Conservation (phyloP, 2,888 invertebrate species). For the Lochmaea capreae region DNA sequence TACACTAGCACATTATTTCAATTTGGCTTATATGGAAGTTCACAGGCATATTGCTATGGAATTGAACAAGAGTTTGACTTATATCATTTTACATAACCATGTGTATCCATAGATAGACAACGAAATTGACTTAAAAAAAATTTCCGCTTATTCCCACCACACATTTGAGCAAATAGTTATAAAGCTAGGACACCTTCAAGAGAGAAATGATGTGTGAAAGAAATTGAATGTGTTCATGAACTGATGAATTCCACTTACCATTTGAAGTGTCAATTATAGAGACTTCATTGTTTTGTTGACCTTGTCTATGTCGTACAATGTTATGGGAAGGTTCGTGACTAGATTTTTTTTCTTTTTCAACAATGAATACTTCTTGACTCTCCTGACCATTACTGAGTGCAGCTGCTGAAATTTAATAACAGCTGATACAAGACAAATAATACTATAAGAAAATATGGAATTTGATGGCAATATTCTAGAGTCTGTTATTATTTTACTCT, state of each 20-base stretch:
- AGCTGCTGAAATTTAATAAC: conserved; percentile 13
- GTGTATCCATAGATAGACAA: no score
- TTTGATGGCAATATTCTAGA: conserved; percentile 13
- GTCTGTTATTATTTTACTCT: conserved; percentile 15
- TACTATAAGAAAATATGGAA: neutral
- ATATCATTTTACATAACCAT: no score
- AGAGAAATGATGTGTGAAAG: neutral
- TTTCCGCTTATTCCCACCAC: no score
- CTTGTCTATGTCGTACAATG: conserved; percentile 6
- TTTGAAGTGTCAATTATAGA: conserved; percentile 15
- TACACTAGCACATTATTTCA: no score
- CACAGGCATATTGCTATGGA: no score
- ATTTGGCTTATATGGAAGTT: no score
- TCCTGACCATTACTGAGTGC: neutral
- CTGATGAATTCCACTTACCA: conserved; percentile 1
- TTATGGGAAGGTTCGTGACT: neutral
- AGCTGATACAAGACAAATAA: neutral
- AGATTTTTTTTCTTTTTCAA: neutral
- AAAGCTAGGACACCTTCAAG: neutral
- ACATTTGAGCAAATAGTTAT: neutral
- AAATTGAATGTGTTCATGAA: neutral
- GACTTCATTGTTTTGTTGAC: conserved; percentile 12
- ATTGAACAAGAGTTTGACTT: no score
- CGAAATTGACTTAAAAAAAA: no score
- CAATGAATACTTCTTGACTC: neutral